These are phyloP conservation scores for Leptestheria dahalacensis DNA, from an alignment of 1,140 invertebrate genomes.

Conservation along the genomic window DNA sequence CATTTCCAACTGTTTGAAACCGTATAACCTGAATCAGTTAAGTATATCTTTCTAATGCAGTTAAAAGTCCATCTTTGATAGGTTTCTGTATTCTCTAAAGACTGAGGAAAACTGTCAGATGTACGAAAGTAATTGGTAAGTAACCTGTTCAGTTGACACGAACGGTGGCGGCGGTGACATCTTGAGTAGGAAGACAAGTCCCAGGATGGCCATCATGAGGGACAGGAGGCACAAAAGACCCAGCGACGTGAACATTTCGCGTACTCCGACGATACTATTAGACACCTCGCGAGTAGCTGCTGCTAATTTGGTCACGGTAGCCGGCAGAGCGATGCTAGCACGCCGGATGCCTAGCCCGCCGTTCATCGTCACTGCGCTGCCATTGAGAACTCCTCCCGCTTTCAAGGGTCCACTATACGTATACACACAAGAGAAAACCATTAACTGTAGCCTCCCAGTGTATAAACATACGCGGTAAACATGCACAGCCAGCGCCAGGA, in stretches of 20 bases:
- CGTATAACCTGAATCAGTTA: no score
- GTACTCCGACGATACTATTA: conserved; percentile 36
- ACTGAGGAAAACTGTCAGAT: no score
- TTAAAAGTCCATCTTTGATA: no score
- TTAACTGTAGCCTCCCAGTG: neutral
- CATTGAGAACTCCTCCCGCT: neutral
- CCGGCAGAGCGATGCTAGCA: conserved; percentile 25
- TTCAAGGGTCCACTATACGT: neutral
- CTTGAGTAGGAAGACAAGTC: conserved; percentile 67
- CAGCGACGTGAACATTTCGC: conserved; percentile 67
- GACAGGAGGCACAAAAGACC: conserved; percentile 72
- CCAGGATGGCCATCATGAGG: conserved; percentile 60
- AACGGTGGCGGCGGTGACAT: conserved; percentile 45
- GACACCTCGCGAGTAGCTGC: conserved; percentile 4
- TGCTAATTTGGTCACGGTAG: conserved; percentile 27
- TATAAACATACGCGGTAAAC: no score
- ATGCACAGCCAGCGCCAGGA: no score
- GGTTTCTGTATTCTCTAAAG: no score
- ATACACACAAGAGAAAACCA: neutral
- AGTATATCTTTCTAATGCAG: no score
- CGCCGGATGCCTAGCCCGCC: conserved; percentile 34
- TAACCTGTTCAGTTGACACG: neutral
- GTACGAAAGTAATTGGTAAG: conserved; percentile 24
- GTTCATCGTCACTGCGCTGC: conserved; percentile 21
- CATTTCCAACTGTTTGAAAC: no score